Percentiles rank a stretch among this genome's conserved stretches.
These are phyloP conservation scores for Thinocorus orbignyianus DNA, from an alignment of 2,113 vertebrate genomes.

Conservation along the genomic window DNA sequence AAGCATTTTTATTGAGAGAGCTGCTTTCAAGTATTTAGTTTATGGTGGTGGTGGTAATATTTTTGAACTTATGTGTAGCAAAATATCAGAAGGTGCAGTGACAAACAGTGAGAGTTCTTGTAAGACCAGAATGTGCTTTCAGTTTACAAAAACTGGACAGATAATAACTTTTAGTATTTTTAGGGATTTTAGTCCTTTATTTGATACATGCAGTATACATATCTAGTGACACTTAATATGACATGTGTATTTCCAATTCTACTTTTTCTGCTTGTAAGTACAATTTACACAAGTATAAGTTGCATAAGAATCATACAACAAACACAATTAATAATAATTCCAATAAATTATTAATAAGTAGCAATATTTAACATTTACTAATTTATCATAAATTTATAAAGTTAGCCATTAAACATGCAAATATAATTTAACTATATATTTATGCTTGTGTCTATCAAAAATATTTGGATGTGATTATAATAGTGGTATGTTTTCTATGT, in stretches of 20 bases:
- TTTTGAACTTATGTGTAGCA: neutral
- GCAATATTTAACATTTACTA: neutral
- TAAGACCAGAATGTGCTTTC: neutral
- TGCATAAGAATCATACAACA: neutral
- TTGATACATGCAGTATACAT: neutral
- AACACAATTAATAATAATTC: neutral
- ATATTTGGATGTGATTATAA: neutral
- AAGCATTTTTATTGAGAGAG: rapidly evolving
- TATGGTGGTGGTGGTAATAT: rapidly evolving
- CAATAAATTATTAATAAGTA: neutral
- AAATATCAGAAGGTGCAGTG: neutral
- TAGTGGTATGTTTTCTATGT: neutral
- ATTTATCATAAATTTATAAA: neutral
- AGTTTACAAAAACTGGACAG: neutral
- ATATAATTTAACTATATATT: neutral
- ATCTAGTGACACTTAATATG: neutral
- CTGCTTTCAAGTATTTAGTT: neutral
- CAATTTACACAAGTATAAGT: neutral
- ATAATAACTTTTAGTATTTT: neutral
- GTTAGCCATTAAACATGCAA: neutral
- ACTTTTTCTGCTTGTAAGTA: neutral
- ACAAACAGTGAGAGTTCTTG: neutral
- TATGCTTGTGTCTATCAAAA: neutral
- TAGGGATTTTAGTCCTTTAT: neutral
- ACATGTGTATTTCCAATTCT: neutral